Conservation (phyloP, 2,113 vertebrate genomes). For the Phylloscopus trochiloides region DNA sequence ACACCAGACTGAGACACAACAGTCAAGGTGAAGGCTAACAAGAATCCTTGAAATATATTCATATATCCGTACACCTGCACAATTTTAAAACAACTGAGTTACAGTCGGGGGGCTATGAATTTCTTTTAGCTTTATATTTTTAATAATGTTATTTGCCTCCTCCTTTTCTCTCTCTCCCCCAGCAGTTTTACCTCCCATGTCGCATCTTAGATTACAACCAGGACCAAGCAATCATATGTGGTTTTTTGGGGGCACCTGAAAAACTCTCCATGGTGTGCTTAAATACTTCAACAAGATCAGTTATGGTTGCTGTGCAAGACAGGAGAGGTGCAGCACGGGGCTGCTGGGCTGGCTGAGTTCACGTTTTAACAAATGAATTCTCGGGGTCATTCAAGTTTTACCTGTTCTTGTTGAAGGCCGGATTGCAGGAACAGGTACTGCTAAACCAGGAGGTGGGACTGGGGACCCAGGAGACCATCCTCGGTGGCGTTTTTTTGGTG, state of each 20-base stretch:
- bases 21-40: neutral
- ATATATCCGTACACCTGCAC: neutral
- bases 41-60: neutral
- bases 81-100: neutral
- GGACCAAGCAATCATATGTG: neutral
- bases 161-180: neutral
- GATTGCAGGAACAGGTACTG: conserved; percentile 83
- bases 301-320: neutral
- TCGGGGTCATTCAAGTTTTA: conserved; percentile 16
- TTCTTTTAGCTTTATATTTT: neutral
- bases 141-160: neutral
- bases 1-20: neutral
- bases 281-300: neutral
- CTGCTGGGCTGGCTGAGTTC: neutral
- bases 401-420: conserved; percentile 82
- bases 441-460: conserved; percentile 77
- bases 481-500: conserved; percentile 96
- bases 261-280: neutral
- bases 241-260: neutral
- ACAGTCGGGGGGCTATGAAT: neutral
- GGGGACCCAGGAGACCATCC: conserved; percentile 90
- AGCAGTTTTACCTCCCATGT: neutral
- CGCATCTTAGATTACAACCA: neutral
- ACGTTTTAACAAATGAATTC: neutral
- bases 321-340: neutral